A percentile compares a stretch with the other conserved stretches of the same genome.
Conservation (phyloP, 1,140 invertebrate genomes). For the Heliconius melpomene region DNA sequence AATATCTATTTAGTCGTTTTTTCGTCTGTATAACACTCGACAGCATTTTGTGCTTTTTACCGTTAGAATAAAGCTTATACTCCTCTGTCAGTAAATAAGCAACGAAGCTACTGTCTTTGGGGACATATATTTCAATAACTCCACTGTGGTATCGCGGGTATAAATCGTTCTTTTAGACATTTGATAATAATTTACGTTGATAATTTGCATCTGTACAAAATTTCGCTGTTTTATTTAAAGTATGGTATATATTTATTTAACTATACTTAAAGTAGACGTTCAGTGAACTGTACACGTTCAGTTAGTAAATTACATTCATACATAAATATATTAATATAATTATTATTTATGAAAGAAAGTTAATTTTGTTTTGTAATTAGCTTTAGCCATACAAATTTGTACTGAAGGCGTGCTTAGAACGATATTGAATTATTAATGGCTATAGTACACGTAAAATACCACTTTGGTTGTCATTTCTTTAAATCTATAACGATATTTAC, state of each 20-base stretch:
- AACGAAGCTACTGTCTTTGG: conserved; percentile 52
- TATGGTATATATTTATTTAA: conserved; percentile 29
- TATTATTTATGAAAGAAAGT: conserved; percentile 7
- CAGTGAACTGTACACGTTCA: not conserved
- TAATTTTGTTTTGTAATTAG: conserved; percentile 5
- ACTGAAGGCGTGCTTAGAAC: conserved; percentile 41
- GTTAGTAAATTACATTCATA: not conserved
- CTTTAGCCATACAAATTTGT: conserved; percentile 25
- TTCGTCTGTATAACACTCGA: conserved; percentile 4
- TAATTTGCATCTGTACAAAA: conserved; percentile 62
- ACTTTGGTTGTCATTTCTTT: conserved; percentile 52
- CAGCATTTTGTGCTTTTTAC: conserved; percentile 2
- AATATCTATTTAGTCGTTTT: conserved; percentile 56
- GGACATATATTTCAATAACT: conserved; percentile 75
- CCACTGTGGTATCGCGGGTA: conserved; percentile 58
- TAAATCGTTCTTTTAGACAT: conserved; percentile 71
- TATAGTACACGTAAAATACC: conserved; percentile 50
- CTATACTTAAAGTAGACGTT: conserved; percentile 11
- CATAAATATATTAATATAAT: not conserved
- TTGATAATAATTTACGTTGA: conserved; percentile 66
- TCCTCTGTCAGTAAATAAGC: conserved; percentile 30
- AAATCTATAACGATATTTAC: not conserved
- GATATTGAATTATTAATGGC: conserved; percentile 60
- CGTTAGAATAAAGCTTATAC: conserved; percentile 27
- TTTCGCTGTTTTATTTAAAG: conserved; percentile 40